Evolutionary conservation across 2,797 vertebrate species (phyloP).

Genomic region (Nyctibius grandis): DNA sequence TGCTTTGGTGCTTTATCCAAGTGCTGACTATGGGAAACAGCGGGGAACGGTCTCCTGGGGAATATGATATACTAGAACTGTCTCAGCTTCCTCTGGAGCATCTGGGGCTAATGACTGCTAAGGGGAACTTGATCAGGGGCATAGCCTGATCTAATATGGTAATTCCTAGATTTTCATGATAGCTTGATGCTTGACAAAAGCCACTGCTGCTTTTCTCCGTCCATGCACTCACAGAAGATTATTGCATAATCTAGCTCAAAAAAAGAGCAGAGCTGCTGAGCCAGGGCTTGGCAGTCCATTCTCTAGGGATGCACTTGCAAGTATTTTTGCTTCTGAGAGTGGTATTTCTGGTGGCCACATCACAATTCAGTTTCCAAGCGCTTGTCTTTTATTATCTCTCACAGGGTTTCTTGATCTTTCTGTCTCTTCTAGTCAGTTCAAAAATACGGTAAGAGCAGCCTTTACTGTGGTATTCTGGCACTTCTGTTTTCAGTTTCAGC

Average conservation of each 20-base stretch:
- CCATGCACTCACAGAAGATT: background rate
- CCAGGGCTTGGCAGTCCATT: background rate
- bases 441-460: background rate
- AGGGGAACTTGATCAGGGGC: conserved; percentile 6
- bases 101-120: conserved; percentile 22
- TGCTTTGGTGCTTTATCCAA: background rate
- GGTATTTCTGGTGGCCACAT: conserved; percentile 49
- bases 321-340: conserved; percentile 16
- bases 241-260: background rate
- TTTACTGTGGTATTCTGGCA: conserved; percentile 44
- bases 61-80: background rate
- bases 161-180: conserved; percentile 22
- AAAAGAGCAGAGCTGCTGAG: background rate
- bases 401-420: conserved; percentile 19
- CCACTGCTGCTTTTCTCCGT: background rate
- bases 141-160: conserved; percentile 30
- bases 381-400: conserved; percentile 57
- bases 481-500: conserved; percentile 43
- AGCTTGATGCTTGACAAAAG: conserved; percentile 25
- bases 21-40: background rate
- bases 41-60: background rate
- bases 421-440: conserved; percentile 16
- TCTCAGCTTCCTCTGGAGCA: background rate
- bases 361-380: conserved; percentile 14
- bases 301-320: conserved; percentile 1